Evolutionary conservation across 2,797 vertebrate genomes (phyloP).

Genomic region (Alcedo atthis): DNA sequence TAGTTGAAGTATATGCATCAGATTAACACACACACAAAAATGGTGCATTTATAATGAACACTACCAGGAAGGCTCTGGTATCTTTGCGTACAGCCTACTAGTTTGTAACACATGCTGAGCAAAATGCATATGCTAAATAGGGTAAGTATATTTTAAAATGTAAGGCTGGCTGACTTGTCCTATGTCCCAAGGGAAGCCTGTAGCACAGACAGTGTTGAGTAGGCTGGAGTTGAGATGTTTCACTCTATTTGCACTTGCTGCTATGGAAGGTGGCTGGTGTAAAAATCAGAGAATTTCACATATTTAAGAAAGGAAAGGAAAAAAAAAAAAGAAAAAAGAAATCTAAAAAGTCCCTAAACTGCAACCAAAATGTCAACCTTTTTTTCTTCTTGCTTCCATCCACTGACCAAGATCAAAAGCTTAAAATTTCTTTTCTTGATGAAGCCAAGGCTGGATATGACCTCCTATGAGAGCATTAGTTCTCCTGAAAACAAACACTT

Average conservation of each 20-base stretch:
- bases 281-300: background rate
- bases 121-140: conserved; percentile 26
- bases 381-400: background rate
- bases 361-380: background rate
- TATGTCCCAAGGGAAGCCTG: background rate
- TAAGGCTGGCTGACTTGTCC: conserved; percentile 3
- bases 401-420: background rate
- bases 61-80: background rate
- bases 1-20: background rate
- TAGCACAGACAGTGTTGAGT: background rate
- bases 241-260: background rate
- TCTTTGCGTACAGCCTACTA: background rate
- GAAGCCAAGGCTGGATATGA: background rate
- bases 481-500: background rate
- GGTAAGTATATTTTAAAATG: conserved; percentile 9
- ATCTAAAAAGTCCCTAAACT: background rate
- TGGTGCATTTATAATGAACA: background rate
- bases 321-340: background rate
- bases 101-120: background rate
- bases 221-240: background rate
- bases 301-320: background rate
- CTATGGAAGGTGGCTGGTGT: background rate
- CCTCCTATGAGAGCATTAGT: background rate
- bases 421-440: background rate
- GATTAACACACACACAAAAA: background rate